These are phyloP conservation scores for Caenorhabditis drosophilae DNA, from an alignment of 2,888 invertebrate genomes.

Conservation along the genomic window DNA sequence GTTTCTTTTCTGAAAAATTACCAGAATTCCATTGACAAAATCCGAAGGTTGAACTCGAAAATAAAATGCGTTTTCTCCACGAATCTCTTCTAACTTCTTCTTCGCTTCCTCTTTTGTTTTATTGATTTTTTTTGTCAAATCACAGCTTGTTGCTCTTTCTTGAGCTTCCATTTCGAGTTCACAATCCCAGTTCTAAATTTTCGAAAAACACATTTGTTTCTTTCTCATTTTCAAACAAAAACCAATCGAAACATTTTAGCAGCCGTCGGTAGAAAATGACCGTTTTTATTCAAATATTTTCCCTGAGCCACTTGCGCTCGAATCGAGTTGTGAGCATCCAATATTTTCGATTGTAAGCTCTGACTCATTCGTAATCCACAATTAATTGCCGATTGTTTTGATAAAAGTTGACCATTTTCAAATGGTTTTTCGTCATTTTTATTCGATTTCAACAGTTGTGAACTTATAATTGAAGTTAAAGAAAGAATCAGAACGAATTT, in stretches of 20 bases:
- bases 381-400: no score
- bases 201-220: not conserved
- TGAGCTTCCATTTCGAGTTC: constrained; percentile 28
- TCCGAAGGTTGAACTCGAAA: constrained; percentile 6
- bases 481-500: no score
- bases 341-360: not conserved
- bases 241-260: constrained; percentile 29
- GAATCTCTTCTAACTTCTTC: constrained; percentile 14
- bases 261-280: constrained; percentile 19
- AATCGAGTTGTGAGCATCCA: constrained; percentile 27
- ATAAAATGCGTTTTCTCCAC: constrained; percentile 33
- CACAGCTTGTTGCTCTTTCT: constrained; percentile 18
- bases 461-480: no score
- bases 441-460: no score
- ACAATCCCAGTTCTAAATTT: constrained; percentile 28
- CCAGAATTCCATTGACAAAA: no score
- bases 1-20: no score
- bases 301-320: constrained; percentile 35
- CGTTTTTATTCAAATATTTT: constrained; percentile 12
- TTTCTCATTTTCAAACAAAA: not conserved
- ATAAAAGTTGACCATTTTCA: no score
- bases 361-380: not conserved
- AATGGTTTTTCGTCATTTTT: no score
- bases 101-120: not conserved
- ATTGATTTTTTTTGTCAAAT: constrained; percentile 10